Evolutionary conservation across 1,140 invertebrate species (phyloP), one percentile per base, ranked within the genome.

Genomic region (Lucilia sericata): DNA sequence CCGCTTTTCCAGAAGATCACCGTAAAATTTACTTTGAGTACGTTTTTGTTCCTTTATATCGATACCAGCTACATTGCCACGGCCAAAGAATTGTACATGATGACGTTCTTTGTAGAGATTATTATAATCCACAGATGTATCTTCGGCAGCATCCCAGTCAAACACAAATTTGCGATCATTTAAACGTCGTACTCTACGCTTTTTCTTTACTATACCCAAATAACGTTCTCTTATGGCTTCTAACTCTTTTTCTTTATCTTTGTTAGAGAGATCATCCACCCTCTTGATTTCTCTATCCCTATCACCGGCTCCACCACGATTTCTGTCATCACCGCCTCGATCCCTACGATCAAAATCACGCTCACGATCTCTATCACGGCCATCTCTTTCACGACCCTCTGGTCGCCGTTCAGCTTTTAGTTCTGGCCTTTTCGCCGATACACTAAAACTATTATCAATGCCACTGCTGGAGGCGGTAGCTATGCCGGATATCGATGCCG

Each of bases 131-230:
- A 96, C 95, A 19, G 97, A 98, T 0, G 99, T 99, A 88, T 99
- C 99, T 91, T 99, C 99, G 0, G 96, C 95, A 5, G 98, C 98
- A 93, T 99, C 99, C 99, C 99, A 99, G 92, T 99, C 99, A 92
- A 99, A 99, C 0, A 99, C 98, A 94, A 99, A 99, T 92, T 99
- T 99, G 5, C 98, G 92, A 89, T 99, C 99, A 92, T 99, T 99
- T 5, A 99, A 92, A 85, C 98, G 93, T 49, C 99, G 92, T 0
- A 99, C 96, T 70, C 97, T 92, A 8, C 98, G 94, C 88, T 99
- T 99, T 89, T 98, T 99, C 88, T 99, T 99, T 0, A 98, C 92
- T 19, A 98, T 94, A 10, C 98, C 97, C n/a, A 99, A 93, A 91
- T 99, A 99, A 10, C 98, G 93, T 90, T 99, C 98, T 86, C 97